These are phyloP conservation scores for Pseudochirops cupreus DNA, from an alignment of 2,797 vertebrate genomes.

Conservation along the genomic window DNA sequence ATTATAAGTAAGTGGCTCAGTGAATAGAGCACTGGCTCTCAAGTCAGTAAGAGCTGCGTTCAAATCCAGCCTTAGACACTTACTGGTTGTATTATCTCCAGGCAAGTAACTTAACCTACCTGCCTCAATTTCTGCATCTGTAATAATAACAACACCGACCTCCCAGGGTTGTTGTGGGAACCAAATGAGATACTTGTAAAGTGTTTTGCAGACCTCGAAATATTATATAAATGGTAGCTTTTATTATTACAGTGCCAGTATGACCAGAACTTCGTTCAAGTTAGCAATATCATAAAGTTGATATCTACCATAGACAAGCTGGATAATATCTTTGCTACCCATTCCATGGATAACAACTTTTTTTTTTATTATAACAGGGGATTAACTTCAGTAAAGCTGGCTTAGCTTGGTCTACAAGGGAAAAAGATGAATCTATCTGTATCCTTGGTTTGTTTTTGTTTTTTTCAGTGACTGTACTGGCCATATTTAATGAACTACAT, in stretches of 20 bases:
- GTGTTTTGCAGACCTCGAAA: background rate
- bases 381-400: background rate
- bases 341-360: background rate
- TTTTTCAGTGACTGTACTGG: slow-evolving; percentile 94
- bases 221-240: background rate
- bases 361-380: background rate
- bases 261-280: background rate
- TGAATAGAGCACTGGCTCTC: slow-evolving; percentile 22
- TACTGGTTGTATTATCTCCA: background rate
- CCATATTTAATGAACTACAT: slow-evolving; percentile 98
- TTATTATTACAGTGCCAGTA: background rate
- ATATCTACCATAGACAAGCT: slow-evolving; percentile 5
- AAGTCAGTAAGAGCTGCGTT: background rate
- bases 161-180: background rate
- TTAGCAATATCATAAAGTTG: slow-evolving; percentile 30
- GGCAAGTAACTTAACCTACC: background rate
- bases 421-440: slow-evolving; percentile 27
- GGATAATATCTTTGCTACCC: background rate
- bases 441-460: slow-evolving; percentile 19
- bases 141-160: background rate
- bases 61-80: background rate
- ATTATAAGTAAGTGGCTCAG: background rate
- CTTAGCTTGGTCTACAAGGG: background rate
- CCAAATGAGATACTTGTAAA: background rate
- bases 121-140: background rate